Evolutionary conservation across 2,113 vertebrate genomes (phyloP).

Genomic region (Saccopteryx leptura): DNA sequence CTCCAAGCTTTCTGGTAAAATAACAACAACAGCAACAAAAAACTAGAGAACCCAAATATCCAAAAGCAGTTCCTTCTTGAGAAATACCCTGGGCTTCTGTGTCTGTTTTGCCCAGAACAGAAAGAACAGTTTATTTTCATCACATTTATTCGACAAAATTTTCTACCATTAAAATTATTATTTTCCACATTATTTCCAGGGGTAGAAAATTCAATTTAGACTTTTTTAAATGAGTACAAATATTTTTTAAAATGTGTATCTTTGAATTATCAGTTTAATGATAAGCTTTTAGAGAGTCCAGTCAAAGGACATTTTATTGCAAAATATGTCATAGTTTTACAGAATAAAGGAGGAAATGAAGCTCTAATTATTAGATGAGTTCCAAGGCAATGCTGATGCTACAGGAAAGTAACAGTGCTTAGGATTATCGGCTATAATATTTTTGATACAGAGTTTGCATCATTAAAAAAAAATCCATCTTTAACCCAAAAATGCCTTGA

Average conservation of each 20-base stretch:
- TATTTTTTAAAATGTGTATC: constrained; percentile 11
- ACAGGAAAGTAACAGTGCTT: not conserved
- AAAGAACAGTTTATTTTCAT: not conserved
- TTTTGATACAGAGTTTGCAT: constrained; percentile 14
- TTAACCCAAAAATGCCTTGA: not conserved
- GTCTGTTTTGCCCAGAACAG: not conserved
- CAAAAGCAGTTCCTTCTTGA: not conserved
- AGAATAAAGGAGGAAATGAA: not conserved
- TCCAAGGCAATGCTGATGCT: not conserved
- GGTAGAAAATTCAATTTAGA: not conserved
- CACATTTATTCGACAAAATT: not conserved
- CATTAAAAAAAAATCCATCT: not conserved
- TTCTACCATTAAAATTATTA: not conserved
- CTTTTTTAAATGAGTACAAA: not conserved
- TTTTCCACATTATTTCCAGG: not conserved
- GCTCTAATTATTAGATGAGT: not conserved
- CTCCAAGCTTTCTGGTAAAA: not conserved
- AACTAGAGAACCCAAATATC: not conserved
- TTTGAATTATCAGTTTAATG: constrained; percentile 3
- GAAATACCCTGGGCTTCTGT: not conserved
- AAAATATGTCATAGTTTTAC: constrained; percentile 35
- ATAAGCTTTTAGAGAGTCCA: not conserved
- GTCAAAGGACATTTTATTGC: not conserved
- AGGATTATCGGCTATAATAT: not conserved
- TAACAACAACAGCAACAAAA: not conserved